Evolutionary conservation across 1,140 invertebrate species (phyloP).

Genomic region (Drosophila sucinea): DNA sequence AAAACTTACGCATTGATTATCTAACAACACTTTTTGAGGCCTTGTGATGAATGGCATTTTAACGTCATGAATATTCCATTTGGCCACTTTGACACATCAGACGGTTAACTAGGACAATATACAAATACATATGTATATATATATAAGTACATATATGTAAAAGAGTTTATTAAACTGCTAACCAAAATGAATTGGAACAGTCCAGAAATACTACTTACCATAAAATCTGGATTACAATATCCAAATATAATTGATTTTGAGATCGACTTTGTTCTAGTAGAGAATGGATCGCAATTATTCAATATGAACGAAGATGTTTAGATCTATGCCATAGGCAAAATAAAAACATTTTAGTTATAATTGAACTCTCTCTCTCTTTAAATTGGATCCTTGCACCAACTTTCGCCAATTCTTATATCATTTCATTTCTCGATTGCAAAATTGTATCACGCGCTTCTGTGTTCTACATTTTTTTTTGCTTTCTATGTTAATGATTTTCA

Average conservation of each 20-base stretch:
- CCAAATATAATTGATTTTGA: no score
- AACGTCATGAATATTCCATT: constrained; percentile 61
- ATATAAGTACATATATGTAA: neutral
- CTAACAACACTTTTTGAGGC: constrained; percentile 5
- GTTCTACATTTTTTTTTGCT: constrained; percentile 32
- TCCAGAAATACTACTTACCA: no score
- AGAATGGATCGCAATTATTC: no score
- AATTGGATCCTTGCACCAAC: no score
- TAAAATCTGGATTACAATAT: no score
- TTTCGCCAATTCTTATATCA: constrained; percentile 14
- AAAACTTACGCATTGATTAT: constrained; percentile 34
- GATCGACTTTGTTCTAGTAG: no score
- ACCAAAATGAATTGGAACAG: no score
- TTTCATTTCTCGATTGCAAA: constrained; percentile 28
- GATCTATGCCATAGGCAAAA: no score
- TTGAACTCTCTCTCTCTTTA: no score
- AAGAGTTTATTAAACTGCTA: no score
- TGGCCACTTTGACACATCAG: constrained; percentile 16
- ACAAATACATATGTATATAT: constrained; percentile 1
- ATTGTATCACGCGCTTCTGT: constrained; percentile 55
- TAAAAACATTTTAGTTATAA: no score
- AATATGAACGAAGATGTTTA: no score
- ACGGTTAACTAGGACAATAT: constrained; percentile 45
- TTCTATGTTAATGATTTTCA: constrained; percentile 59
- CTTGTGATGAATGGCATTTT: constrained; percentile 37